Percentiles rank a stretch among this genome's conserved stretches.
phyloP scores from a whole-genome alignment of 2,113 vertebrate species.

The Panthera leo region DNA sequence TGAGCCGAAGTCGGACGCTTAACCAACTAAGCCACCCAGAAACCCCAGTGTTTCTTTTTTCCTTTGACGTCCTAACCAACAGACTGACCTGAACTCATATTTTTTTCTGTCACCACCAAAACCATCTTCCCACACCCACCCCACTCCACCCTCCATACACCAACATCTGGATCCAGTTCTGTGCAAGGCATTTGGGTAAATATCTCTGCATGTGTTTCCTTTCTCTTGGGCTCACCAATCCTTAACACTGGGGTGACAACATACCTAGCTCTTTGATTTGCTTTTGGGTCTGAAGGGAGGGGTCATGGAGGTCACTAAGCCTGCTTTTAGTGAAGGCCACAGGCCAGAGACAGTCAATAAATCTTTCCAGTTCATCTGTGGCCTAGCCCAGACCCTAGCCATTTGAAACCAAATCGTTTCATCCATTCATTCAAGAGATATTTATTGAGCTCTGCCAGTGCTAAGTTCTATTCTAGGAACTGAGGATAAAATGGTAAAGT shows the following conservation, averaged over 20 bases:
- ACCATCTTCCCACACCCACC: neutral
- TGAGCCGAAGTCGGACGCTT: too few relatives aligned
- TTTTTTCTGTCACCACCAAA: neutral
- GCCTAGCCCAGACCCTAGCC: neutral
- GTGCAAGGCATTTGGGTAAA: neutral
- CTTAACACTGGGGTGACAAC: neutral
- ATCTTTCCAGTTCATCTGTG: neutral
- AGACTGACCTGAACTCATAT: neutral
- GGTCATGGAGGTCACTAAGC: neutral
- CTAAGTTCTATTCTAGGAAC: neutral
- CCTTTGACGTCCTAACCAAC: neutral
- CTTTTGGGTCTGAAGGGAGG: neutral
- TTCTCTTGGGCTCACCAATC: neutral
- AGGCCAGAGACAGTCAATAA: neutral
- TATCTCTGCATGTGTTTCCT: neutral
- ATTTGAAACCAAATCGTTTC: slow-evolving; percentile 23
- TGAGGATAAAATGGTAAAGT: slow-evolving; percentile 4
- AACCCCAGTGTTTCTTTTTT: neutral
- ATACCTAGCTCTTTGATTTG: neutral
- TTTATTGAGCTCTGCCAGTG: slow-evolving; percentile 18
- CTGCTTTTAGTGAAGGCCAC: neutral
- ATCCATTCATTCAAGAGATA: slow-evolving; percentile 6
- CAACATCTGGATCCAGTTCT: neutral
- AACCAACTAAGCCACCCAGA: too few relatives aligned
- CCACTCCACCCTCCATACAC: neutral